phyloP scores from a whole-genome alignment of 1,140 invertebrate genomes.

The Megathymus violae region DNA sequence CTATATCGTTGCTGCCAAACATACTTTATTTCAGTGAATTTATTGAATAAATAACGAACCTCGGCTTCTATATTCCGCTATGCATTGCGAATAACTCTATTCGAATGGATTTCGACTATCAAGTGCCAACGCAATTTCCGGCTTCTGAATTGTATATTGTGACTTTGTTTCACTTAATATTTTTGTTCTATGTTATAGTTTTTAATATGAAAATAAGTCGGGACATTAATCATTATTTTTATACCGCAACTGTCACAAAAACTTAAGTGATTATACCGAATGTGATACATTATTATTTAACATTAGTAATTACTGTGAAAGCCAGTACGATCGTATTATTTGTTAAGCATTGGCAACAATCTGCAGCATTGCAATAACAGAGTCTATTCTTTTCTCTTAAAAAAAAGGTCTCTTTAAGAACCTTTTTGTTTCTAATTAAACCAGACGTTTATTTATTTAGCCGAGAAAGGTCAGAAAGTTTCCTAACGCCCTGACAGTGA shows the following conservation, averaged over 20 bases:
- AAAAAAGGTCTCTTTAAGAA: neutral
- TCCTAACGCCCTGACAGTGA: conserved; percentile 14
- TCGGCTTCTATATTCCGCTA: conserved; percentile 7
- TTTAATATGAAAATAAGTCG: no score
- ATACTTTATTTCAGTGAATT: conserved; percentile 8
- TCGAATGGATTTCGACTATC: conserved; percentile 3
- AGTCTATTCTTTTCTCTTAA: neutral
- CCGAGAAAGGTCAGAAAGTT: conserved; percentile 18
- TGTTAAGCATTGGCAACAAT: no score
- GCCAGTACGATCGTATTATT: no score
- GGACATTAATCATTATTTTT: no score
- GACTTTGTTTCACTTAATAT: neutral
- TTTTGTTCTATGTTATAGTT: no score
- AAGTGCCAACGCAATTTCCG: conserved; percentile 14
- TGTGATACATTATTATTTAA: no score
- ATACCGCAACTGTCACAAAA: no score
- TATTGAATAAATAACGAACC: conserved; percentile 16
- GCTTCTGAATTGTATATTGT: conserved; percentile 1
- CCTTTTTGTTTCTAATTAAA: conserved; percentile 4
- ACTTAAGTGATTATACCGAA: no score
- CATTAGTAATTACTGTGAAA: no score
- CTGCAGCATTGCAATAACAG: no score
- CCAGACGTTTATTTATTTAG: conserved; percentile 15
- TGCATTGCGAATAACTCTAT: conserved; percentile 8
- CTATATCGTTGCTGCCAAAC: neutral